These are phyloP conservation scores for Dysmachus trigonus DNA, from an alignment of 2,888 invertebrate genomes.

Conservation along the genomic window DNA sequence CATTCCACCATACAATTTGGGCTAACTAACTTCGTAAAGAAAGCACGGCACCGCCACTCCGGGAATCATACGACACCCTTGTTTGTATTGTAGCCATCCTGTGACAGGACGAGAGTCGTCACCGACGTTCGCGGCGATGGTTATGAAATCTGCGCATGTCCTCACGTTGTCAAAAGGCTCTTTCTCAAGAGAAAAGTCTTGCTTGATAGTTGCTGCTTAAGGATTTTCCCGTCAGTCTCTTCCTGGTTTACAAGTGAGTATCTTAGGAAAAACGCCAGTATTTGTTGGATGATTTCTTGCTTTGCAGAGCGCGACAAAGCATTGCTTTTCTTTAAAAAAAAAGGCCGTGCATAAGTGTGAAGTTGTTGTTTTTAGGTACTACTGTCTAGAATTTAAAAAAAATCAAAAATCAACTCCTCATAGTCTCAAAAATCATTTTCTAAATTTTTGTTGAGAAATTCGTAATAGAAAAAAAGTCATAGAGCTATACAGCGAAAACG, in stretches of 20 bases:
- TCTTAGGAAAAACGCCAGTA: not conserved
- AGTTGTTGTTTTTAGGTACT: too few species aligned
- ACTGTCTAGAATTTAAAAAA: too few species aligned
- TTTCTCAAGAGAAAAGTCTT: not conserved
- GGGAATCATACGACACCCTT: not conserved
- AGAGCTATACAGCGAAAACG: too few species aligned
- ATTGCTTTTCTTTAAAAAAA: not conserved
- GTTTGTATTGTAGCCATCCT: not conserved
- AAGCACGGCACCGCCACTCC: not conserved
- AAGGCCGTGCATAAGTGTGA: not conserved
- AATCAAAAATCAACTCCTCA: too few species aligned
- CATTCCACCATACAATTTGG: not conserved
- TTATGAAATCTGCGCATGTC: not conserved
- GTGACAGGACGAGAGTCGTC: not conserved
- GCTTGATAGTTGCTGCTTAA: not conserved
- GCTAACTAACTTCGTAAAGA: not conserved
- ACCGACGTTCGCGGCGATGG: too few species aligned
- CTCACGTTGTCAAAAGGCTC: not conserved
- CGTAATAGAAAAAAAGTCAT: too few species aligned
- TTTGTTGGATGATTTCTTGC: not conserved
- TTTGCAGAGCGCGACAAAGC: not conserved
- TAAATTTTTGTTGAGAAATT: too few species aligned
- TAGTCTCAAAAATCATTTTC: too few species aligned
- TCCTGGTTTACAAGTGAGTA: not conserved
- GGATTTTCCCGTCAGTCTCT: not conserved